A percentile compares a stretch with the other conserved stretches of the same genome.
These are phyloP conservation scores for Pseudococcus viburni DNA, from an alignment of 2,888 invertebrate species.

Conservation along the genomic window DNA sequence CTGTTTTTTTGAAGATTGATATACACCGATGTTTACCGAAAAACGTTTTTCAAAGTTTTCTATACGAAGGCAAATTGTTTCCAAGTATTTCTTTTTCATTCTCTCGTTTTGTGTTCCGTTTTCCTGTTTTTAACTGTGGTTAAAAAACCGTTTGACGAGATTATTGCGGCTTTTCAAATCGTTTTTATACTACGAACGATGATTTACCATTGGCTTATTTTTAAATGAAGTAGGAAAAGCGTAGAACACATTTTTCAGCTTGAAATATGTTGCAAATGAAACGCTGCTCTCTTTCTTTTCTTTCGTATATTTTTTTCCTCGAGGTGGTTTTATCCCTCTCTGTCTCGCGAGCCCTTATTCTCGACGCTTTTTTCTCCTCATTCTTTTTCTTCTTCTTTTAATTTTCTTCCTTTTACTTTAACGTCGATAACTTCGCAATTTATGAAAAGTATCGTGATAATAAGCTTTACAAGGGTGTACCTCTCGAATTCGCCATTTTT, in stretches of 20 bases:
- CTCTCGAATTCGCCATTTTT: not conserved
- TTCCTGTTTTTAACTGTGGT: constrained; percentile 51
- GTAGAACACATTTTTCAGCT: constrained; percentile 47
- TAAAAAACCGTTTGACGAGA: constrained; percentile 59
- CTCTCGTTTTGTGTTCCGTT: constrained; percentile 58
- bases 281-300: not conserved
- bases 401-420: not conserved
- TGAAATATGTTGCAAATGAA: constrained; percentile 47
- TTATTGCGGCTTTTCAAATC: constrained; percentile 61
- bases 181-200: constrained; percentile 43
- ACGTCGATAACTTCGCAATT: constrained; percentile 8
- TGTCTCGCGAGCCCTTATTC: not conserved
- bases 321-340: not conserved
- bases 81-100: constrained; percentile 62
- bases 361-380: not conserved
- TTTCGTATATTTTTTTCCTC: not conserved
- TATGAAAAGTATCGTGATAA: not conserved
- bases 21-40: constrained; percentile 65
- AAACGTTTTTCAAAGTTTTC: constrained; percentile 65
- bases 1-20: constrained; percentile 60
- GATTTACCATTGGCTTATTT: constrained; percentile 56
- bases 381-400: not conserved
- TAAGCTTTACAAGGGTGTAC: not conserved
- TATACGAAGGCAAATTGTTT: constrained; percentile 63
- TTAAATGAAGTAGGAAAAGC: constrained; percentile 41